phyloP scores from a whole-genome alignment of 2,797 vertebrate species.

The Salmo trutta region DNA sequence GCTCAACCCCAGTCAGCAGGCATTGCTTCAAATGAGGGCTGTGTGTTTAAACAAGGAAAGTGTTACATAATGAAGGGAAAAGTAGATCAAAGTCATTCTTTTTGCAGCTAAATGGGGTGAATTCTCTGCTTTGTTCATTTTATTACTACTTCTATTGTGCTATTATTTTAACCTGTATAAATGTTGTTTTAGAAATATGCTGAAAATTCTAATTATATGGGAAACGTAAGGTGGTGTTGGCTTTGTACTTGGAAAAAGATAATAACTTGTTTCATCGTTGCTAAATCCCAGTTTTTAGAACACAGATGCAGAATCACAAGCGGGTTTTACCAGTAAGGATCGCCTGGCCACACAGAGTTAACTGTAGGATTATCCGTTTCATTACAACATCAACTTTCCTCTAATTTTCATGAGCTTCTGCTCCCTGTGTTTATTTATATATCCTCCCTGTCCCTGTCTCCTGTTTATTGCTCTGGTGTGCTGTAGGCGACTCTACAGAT shows the following conservation, averaged over 20 bases:
- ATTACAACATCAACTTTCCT: constrained; percentile 24
- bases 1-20: neutral
- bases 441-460: neutral
- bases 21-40: neutral
- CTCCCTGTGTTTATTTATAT: neutral
- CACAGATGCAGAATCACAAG: neutral
- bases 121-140: neutral
- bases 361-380: constrained; percentile 26
- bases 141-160: neutral
- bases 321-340: neutral
- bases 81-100: neutral
- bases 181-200: neutral
- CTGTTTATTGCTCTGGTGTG: neutral
- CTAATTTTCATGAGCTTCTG: constrained; percentile 4
- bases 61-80: neutral
- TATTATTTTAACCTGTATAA: neutral
- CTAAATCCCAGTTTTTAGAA: neutral
- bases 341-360: neutral
- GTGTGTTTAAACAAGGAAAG: neutral
- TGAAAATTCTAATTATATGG: neutral
- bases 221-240: neutral
- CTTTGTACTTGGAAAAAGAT: neutral
- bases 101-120: neutral
- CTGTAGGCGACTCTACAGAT: neutral
- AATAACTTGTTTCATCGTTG: neutral